Evolutionary conservation across 1,140 invertebrate species (phyloP).

Genomic region (Rhopalosiphum maidis): DNA sequence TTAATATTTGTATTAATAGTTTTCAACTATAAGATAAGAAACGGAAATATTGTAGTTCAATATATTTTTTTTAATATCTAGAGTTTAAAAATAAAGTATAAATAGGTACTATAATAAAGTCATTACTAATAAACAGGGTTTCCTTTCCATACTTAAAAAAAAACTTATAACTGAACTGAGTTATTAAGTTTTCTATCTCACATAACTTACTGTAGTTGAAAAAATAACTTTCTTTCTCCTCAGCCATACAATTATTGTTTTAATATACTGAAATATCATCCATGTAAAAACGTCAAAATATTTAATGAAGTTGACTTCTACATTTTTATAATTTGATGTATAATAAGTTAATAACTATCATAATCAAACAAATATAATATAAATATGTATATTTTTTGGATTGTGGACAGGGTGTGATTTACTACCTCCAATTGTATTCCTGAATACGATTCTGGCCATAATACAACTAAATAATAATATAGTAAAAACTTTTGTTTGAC

Average conservation of each 20-base stretch:
- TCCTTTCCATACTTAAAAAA: not conserved
- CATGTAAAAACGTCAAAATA: not conserved
- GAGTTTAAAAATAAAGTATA: not conserved
- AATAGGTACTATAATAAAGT: no score
- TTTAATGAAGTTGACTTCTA: not conserved
- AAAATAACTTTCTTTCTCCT: not conserved
- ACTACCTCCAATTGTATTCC: not conserved
- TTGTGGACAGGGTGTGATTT: no score
- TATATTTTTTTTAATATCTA: not conserved
- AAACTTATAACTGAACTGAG: not conserved
- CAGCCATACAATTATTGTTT: not conserved
- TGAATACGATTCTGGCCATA: not conserved
- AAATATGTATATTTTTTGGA: not conserved
- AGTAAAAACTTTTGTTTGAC: not conserved
- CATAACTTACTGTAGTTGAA: not conserved
- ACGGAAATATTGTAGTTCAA: not conserved
- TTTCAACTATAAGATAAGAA: not conserved
- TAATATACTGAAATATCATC: not conserved
- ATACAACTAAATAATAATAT: not conserved
- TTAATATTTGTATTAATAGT: no score
- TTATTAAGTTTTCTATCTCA: not conserved
- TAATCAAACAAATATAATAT: not conserved
- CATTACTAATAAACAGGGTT: no score
- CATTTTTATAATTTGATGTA: not conserved
- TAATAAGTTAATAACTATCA: not conserved